Percentiles rank a stretch among this genome's conserved stretches.
Conservation (phyloP, 2,113 vertebrate genomes). For the Quiscalus mexicanus region DNA sequence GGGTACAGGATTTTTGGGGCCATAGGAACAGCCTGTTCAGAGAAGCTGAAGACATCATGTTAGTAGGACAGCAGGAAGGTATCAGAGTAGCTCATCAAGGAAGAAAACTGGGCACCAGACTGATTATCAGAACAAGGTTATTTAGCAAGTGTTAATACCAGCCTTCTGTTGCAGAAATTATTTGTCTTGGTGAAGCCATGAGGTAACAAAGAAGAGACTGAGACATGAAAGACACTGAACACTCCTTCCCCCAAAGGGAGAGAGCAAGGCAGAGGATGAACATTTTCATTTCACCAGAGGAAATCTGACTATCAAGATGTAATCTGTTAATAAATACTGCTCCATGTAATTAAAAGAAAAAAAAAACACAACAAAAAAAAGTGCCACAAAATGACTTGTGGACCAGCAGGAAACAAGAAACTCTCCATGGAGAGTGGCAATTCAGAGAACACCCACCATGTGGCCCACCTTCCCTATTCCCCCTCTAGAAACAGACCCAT, state of each 20-base stretch:
- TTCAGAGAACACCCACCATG: not conserved
- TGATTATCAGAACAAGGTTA: not conserved
- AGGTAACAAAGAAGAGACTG: not conserved
- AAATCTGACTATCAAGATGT: not conserved
- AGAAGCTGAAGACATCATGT: not conserved
- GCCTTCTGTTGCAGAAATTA: not conserved
- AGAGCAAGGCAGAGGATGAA: not conserved
- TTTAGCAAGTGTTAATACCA: not conserved
- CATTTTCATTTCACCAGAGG: not conserved
- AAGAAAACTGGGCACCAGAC: not conserved
- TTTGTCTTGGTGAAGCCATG: not conserved
- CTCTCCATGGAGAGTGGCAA: not conserved
- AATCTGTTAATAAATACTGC: conserved; percentile 19
- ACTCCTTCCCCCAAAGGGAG: not conserved
- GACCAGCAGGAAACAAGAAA: not conserved
- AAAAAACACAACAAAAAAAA: not conserved
- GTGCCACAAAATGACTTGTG: not conserved
- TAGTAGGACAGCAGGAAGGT: not conserved
- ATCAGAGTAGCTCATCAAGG: not conserved
- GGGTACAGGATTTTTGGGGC: not conserved
- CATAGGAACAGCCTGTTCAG: not conserved
- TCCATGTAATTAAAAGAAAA: conserved; percentile 19
- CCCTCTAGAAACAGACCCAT: not conserved
- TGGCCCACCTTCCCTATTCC: not conserved
- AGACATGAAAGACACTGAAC: not conserved